These are phyloP conservation scores for Volucella bombylans DNA, from an alignment of 2,888 invertebrate genomes.

Conservation along the genomic window DNA sequence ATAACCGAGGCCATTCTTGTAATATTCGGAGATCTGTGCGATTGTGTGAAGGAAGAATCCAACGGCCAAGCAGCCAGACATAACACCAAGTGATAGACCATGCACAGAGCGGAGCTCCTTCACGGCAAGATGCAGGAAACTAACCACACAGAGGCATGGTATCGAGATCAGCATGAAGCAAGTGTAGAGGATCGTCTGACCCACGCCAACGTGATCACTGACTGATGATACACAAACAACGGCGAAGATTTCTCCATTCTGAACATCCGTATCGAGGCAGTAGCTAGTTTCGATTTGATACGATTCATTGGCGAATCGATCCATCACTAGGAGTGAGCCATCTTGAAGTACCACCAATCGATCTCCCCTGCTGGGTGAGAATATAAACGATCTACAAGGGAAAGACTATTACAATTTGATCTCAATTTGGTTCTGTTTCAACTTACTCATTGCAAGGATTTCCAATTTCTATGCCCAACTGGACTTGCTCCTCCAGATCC, in stretches of 20 bases:
- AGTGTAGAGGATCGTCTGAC: slow-evolving; percentile 78
- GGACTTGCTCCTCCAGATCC: slow-evolving; percentile 78
- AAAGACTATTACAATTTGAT: slow-evolving; percentile 64
- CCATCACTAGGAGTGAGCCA: slow-evolving; percentile 80
- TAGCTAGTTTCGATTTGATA: slow-evolving; percentile 79
- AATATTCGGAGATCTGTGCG: slow-evolving; percentile 79
- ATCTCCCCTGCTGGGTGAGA: slow-evolving; percentile 77
- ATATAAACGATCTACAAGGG: slow-evolving; percentile 76
- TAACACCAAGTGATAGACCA: slow-evolving; percentile 80
- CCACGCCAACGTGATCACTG: slow-evolving; percentile 77
- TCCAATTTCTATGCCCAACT: slow-evolving; percentile 78
- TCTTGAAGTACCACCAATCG: slow-evolving; percentile 80
- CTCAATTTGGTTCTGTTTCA: background rate
- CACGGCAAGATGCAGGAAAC: slow-evolving; percentile 79
- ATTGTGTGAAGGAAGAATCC: slow-evolving; percentile 80
- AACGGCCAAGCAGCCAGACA: slow-evolving; percentile 80
- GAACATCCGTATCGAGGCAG: slow-evolving; percentile 80
- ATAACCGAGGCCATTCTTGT: slow-evolving; percentile 78
- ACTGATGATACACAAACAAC: slow-evolving; percentile 80
- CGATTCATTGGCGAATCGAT: slow-evolving; percentile 78
- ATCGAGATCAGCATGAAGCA: slow-evolving; percentile 81
- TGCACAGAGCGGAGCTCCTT: slow-evolving; percentile 79
- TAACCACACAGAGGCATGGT: slow-evolving; percentile 79
- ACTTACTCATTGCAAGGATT: slow-evolving; percentile 81
- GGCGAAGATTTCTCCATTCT: slow-evolving; percentile 78